phyloP scores from a whole-genome alignment of 1,140 invertebrate species.

The Rhopalosiphum padi region DNA sequence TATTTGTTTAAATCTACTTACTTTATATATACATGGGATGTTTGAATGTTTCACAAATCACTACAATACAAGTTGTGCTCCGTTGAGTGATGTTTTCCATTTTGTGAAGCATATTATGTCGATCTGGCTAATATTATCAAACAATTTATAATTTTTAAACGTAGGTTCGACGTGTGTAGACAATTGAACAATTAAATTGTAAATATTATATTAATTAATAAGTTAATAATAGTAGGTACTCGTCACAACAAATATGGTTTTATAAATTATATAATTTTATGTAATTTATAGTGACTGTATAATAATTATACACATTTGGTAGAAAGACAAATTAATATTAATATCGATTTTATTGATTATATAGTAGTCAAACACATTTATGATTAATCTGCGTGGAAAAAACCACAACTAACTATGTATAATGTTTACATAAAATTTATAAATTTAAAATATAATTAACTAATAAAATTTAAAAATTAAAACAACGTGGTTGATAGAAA shows the following conservation, averaged over 20 bases:
- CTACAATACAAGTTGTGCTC: not conserved
- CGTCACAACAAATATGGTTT: not conserved
- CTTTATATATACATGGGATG: no score
- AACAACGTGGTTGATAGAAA: constrained; percentile 2
- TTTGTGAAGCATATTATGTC: not conserved
- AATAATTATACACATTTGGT: not conserved
- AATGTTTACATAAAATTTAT: constrained; percentile 23
- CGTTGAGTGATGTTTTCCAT: not conserved
- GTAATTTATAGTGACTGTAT: not conserved
- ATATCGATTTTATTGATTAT: constrained; percentile 17
- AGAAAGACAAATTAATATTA: not conserved
- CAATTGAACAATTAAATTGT: not conserved
- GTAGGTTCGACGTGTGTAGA: not conserved
- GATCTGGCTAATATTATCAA: not conserved
- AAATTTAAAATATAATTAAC: constrained; percentile 40
- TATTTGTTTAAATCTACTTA: no score
- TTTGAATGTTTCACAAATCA: not conserved
- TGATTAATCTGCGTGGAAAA: not conserved
- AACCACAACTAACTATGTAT: constrained; percentile 12
- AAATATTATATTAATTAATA: not conserved
- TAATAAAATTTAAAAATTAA: constrained; percentile 35
- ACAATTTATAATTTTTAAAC: not conserved
- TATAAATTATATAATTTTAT: not conserved
- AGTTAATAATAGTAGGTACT: not conserved
- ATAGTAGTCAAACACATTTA: constrained; percentile 22